Percentiles rank a stretch among this genome's conserved stretches.
Conservation (phyloP, 2,113 vertebrate genomes). For the Petrocephalus microphthalmus region DNA sequence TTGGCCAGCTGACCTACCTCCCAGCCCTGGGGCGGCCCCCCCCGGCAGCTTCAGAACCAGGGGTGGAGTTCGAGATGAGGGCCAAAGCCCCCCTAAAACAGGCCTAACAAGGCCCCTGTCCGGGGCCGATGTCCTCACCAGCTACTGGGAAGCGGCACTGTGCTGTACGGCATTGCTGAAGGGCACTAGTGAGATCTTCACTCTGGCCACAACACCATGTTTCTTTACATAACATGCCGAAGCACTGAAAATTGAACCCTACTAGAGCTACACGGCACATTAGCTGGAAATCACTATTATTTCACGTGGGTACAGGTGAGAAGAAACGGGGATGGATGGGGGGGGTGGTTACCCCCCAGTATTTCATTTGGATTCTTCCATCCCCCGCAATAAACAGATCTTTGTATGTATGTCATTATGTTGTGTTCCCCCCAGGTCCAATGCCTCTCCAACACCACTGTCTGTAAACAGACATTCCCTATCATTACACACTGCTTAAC, state of each 20-base stretch:
- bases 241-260: background rate
- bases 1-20: slow-evolving; percentile 42
- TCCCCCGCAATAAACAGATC: background rate
- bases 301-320: too few relatives aligned
- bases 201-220: background rate
- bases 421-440: background rate
- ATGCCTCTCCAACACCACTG: background rate
- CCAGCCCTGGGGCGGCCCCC: slow-evolving; percentile 31
- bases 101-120: too few relatives aligned
- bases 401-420: background rate
- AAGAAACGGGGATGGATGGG: too few relatives aligned
- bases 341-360: too few relatives aligned
- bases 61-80: too few relatives aligned
- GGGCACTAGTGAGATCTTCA: background rate
- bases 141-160: background rate
- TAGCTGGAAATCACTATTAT: too few relatives aligned
- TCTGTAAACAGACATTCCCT: background rate
- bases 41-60: background rate
- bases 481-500: background rate
- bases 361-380: background rate
- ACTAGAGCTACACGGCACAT: background rate
- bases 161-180: background rate
- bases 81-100: too few relatives aligned
- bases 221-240: background rate
- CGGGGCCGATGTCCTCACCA: background rate